phyloP scores from a whole-genome alignment of 2,888 invertebrate species.

The Cosmorhoe ocellata region DNA sequence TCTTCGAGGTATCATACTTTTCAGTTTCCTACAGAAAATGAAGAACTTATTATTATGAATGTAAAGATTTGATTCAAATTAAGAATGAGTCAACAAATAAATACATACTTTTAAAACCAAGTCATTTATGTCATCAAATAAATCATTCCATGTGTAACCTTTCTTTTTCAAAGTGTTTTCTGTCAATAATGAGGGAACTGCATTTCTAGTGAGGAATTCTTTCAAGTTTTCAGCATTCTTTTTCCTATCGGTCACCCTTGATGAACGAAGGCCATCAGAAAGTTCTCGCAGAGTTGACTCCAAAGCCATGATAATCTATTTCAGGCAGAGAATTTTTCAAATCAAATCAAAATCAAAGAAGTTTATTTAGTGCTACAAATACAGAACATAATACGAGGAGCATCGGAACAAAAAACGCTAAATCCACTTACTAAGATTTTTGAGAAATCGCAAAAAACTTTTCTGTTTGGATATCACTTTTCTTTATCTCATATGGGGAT shows the following conservation, averaged over 20 bases:
- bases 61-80: too few relatives aligned
- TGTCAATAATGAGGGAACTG: constrained; percentile 61
- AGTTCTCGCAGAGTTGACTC: constrained; percentile 62
- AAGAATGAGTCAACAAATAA: too few relatives aligned
- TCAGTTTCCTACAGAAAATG: constrained; percentile 72
- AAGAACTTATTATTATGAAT: neutral
- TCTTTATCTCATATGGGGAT: too few relatives aligned
- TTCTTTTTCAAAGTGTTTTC: constrained; percentile 59
- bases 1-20: constrained; percentile 72
- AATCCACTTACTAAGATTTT: too few relatives aligned
- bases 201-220: constrained; percentile 65
- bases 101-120: constrained; percentile 67
- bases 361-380: too few relatives aligned
- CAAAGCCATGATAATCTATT: constrained; percentile 52
- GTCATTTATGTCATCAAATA: constrained; percentile 69
- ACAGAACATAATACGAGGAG: too few relatives aligned
- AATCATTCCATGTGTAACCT: constrained; percentile 69
- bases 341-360: too few relatives aligned
- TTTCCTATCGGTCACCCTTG: constrained; percentile 69
- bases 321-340: neutral
- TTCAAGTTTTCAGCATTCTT: constrained; percentile 70
- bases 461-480: too few relatives aligned
- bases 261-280: constrained; percentile 60
- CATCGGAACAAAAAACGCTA: too few relatives aligned
- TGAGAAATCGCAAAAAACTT: too few relatives aligned